These are phyloP conservation scores for Brachypalpus laphriformis DNA, from an alignment of 2,888 invertebrate genomes.

Conservation along the genomic window DNA sequence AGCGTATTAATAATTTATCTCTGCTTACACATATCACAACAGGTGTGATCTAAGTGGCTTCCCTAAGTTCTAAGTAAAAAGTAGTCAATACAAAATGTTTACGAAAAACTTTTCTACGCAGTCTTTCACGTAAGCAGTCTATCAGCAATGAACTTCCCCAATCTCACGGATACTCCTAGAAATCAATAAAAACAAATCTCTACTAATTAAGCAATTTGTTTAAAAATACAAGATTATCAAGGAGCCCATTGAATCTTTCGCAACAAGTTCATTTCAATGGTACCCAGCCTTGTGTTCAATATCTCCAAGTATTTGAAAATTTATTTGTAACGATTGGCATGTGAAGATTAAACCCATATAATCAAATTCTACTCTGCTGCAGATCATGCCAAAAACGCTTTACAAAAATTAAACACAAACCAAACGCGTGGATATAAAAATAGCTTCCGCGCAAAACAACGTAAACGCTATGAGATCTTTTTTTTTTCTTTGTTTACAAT, in stretches of 20 bases:
- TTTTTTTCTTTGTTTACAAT: conserved; percentile 39
- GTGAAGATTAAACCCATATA: background rate
- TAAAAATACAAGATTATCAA: conserved; percentile 5
- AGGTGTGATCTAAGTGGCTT: no score
- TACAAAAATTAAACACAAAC: conserved; percentile 25
- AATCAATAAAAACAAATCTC: background rate
- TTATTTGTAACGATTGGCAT: background rate
- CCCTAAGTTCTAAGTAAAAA: no score
- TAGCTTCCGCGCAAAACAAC: conserved; percentile 10
- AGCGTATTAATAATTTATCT: no score
- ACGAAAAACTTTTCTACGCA: no score
- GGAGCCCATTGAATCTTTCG: conserved; percentile 9
- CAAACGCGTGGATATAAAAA: conserved; percentile 40
- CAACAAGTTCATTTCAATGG: background rate
- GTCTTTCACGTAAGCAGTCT: background rate
- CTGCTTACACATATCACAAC: no score
- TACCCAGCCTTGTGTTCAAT: conserved; percentile 12
- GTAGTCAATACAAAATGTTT: no score
- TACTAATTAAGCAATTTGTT: conserved; percentile 27
- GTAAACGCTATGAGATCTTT: background rate
- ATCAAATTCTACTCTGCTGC: background rate
- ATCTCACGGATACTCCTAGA: background rate
- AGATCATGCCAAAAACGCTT: conserved; percentile 15
- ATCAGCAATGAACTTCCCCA: conserved; percentile 11
- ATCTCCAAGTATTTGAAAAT: conserved; percentile 13